phyloP scores from a whole-genome alignment of 2,113 vertebrate species.

The Urocolius indicus region DNA sequence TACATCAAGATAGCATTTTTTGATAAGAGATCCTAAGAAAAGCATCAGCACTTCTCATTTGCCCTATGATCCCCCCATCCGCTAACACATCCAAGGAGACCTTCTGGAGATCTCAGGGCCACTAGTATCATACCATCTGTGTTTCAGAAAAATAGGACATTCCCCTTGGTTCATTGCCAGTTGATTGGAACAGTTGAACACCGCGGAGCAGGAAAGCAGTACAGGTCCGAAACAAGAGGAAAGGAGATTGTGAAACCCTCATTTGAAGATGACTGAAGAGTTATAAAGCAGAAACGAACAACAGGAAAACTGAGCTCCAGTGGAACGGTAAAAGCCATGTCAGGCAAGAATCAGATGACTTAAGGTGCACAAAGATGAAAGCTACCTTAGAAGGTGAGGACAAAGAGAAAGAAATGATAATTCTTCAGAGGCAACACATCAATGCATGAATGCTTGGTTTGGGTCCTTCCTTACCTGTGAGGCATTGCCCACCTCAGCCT shows the following conservation, averaged over 20 bases:
- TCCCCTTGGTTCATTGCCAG: neutral
- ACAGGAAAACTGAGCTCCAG: neutral
- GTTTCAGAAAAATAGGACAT: neutral
- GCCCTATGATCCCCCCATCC: neutral
- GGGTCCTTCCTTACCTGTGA: neutral
- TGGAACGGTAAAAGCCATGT: neutral
- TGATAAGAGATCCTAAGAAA: neutral
- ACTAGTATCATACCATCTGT: neutral
- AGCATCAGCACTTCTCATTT: neutral
- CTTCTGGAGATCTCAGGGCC: neutral
- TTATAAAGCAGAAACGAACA: neutral
- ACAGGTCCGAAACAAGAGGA: neutral
- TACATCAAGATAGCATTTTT: neutral
- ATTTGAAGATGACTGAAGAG: neutral
- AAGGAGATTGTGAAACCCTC: neutral
- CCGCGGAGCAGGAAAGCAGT: neutral
- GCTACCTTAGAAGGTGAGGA: neutral
- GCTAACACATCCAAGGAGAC: neutral
- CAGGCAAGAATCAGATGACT: neutral
- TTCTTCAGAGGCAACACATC: neutral
- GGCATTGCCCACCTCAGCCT: neutral
- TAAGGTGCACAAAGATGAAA: neutral
- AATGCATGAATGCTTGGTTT: neutral
- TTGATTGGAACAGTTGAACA: neutral
- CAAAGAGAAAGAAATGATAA: neutral